Conservation (phyloP, 2,113 vertebrate genomes). For the Psittacus erithacus region DNA sequence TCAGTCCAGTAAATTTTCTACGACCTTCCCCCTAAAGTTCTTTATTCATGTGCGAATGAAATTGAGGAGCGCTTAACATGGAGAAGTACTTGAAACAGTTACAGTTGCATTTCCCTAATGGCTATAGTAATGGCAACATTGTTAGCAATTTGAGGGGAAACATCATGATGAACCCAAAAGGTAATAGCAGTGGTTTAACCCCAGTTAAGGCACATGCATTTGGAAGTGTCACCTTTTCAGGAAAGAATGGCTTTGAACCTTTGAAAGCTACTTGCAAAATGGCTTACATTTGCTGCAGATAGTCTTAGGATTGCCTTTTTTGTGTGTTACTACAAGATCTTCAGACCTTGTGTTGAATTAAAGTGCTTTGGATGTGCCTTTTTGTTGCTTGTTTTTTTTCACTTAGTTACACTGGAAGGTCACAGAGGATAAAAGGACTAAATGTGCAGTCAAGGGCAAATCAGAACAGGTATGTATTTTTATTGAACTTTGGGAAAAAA, state of each 20-base stretch:
- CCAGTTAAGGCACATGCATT: neutral
- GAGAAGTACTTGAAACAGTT: neutral
- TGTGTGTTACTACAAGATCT: neutral
- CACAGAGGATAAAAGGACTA: slow-evolving; percentile 79
- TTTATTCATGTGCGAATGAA: neutral
- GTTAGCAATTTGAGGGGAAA: neutral
- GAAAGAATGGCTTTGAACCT: neutral
- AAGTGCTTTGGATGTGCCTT: neutral
- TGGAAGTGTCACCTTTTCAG: neutral
- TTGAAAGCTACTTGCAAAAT: neutral
- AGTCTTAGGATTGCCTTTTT: neutral
- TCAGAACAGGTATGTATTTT: slow-evolving; percentile 87
- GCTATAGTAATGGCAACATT: neutral
- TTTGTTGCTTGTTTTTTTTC: neutral
- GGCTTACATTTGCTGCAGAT: neutral
- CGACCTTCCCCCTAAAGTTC: neutral
- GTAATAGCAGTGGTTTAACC: neutral
- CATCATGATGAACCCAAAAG: neutral
- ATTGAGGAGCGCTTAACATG: neutral
- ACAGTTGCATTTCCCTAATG: neutral
- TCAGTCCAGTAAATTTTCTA: neutral
- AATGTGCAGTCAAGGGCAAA: slow-evolving; percentile 92
- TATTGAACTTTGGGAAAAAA: neutral
- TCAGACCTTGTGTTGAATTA: neutral
- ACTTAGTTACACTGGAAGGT: slow-evolving; percentile 89